Base-by-base conservation (phyloP, 2,113 vertebrate species). In the Brienomyrus longianalis region DNA sequence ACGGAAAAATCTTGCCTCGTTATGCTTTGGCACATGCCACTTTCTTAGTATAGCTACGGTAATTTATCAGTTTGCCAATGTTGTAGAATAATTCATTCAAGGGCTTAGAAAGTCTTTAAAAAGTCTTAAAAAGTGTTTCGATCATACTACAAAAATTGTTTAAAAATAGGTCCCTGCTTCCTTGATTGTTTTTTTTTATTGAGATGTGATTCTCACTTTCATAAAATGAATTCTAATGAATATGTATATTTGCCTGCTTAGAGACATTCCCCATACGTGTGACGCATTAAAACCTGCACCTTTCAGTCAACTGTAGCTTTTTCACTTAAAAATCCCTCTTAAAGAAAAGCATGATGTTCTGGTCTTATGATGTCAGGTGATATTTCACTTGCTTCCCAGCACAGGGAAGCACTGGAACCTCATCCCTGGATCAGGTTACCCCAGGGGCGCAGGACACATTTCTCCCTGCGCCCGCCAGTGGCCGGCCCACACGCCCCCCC, bases 371-470 rank as follows among this genome's bases (percentile, higher is more conserved):
- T 70, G 27, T 31, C 62, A 70, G 62, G 62, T 13, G 62, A 39
- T 39, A 39, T 80, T 80, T 43, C 31, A 35, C 74, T 80, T 5
- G 5, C 35, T 43, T 80, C 35, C 74, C 74, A 80, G 70, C 70
- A 15, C 15, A 19, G 35, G 9, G 70, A 39, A 77, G 31, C 31
- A 39, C 70, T 35, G 70, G 70, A 19, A 77, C 31, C 31, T 35
- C 13, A 17, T 77, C 70, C 35, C 74, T 43, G 35, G 74, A 31
- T 95, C 93, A 47, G 92, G 92, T 95, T 95, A 95, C 95, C 83
- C 66, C 88, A 23, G 21, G 3, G 47, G 45, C 0, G 1, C 35
- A 17, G 15, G 35, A 35, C 31, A 27, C 74, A 84, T 84, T 84
- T 45, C 83, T 11, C 19, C 10, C 62, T 70, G 7, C 8, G 10